Percentiles rank a stretch among this genome's conserved stretches.
phyloP scores from a whole-genome alignment of 1,140 invertebrate species.

The Mactra quadrangularis region DNA sequence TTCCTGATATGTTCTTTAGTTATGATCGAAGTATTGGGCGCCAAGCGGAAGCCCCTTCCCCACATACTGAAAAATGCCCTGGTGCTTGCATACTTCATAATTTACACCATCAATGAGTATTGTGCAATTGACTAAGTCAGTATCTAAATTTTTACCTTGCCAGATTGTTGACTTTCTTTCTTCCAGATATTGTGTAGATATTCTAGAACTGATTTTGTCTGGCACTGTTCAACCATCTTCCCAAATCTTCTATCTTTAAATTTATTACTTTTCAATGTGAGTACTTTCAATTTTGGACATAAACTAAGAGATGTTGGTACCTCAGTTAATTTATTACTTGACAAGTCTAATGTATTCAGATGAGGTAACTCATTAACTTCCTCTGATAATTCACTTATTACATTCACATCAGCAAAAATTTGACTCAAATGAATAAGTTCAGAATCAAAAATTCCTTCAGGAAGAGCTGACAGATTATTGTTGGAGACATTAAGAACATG shows the following conservation, averaged over 20 bases:
- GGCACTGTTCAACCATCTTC: constrained; percentile 86
- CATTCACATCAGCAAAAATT: constrained; percentile 88
- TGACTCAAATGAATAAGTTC: constrained; percentile 88
- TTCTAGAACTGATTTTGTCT: constrained; percentile 79
- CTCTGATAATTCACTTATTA: constrained; percentile 87
- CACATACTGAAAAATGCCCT: no score
- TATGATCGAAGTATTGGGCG: no score
- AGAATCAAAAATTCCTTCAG: constrained; percentile 86
- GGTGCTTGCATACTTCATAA: no score
- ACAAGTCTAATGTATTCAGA: constrained; percentile 89
- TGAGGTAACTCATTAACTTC: constrained; percentile 86
- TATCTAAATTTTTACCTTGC: constrained; percentile 76
- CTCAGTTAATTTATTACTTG: constrained; percentile 87
- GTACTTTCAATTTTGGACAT: constrained; percentile 88
- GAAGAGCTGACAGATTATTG: constrained; percentile 88
- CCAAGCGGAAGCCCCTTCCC: no score
- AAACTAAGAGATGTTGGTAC: constrained; percentile 88
- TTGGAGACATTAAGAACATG: constrained; percentile 87
- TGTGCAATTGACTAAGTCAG: no score
- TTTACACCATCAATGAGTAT: no score
- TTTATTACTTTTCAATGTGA: constrained; percentile 89
- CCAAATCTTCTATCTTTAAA: constrained; percentile 89
- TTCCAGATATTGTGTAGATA: constrained; percentile 76
- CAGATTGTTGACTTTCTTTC: constrained; percentile 84
- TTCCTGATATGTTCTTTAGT: no score